phyloP scores from a whole-genome alignment of 2,797 vertebrate species.

The Gymnothorax reevesii region DNA sequence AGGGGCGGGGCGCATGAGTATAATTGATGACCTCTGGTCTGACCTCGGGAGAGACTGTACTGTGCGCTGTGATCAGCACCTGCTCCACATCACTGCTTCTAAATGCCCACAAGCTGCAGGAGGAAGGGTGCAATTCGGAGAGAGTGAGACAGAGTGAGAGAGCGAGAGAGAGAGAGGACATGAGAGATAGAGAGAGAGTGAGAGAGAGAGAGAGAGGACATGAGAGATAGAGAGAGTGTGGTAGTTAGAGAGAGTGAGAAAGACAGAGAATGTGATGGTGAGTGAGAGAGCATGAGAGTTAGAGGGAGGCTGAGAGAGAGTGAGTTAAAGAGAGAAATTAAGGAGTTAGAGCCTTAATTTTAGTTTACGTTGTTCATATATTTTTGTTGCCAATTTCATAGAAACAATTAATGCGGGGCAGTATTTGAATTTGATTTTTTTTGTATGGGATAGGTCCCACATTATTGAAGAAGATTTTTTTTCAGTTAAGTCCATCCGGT shows the following conservation, averaged over 20 bases:
- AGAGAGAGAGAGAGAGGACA: background rate
- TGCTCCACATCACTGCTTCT: conserved; percentile 9
- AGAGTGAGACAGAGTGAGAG: background rate
- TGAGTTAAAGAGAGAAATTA: background rate
- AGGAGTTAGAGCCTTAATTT: background rate
- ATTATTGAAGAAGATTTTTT: too few relatives aligned
- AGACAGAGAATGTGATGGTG: background rate
- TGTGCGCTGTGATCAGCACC: conserved; percentile 6
- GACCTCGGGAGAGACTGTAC: background rate
- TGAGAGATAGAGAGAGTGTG: background rate
- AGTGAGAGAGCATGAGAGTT: background rate
- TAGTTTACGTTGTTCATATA: too few relatives aligned
- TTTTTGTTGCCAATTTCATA: too few relatives aligned
- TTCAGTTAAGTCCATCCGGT: too few relatives aligned
- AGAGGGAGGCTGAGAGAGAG: background rate
- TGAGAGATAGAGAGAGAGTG: background rate
- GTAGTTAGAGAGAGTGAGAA: background rate
- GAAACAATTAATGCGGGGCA: too few relatives aligned
- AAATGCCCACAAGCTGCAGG: background rate
- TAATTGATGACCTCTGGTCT: conserved; percentile 1
- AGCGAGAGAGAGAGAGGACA: background rate
- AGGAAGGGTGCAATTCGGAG: background rate
- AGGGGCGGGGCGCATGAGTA: background rate
- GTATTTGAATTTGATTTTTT: too few relatives aligned
- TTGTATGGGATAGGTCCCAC: too few relatives aligned